Conservation (phyloP, 1,140 invertebrate genomes). For the Neodiprion pinetum region DNA sequence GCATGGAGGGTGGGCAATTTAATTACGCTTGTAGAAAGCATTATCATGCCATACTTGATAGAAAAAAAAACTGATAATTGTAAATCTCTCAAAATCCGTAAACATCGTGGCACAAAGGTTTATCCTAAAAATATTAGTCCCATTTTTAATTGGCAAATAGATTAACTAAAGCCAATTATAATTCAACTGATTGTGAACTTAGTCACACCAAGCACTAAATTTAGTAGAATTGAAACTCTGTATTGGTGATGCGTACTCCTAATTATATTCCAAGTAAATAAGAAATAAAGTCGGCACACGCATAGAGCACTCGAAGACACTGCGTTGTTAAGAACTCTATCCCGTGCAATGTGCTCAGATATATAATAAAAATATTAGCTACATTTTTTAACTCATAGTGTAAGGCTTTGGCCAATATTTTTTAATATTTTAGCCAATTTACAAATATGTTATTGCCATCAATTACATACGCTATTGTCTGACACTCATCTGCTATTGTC, state of each 20-base stretch:
- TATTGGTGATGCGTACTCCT: background rate
- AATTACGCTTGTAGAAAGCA: constrained; percentile 1
- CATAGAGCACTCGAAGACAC: too few relatives aligned
- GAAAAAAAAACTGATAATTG: too few relatives aligned
- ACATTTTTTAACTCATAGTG: too few relatives aligned
- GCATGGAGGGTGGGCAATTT: background rate
- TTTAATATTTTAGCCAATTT: background rate
- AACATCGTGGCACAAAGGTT: background rate
- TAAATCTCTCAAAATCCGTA: background rate
- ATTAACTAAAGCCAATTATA: background rate
- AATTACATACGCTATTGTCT: background rate
- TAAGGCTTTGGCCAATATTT: too few relatives aligned
- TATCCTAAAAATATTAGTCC: too few relatives aligned
- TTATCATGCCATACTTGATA: background rate
- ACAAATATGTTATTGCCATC: constrained; percentile 2
- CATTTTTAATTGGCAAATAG: too few relatives aligned
- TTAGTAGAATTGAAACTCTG: background rate
- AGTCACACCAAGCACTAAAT: background rate
- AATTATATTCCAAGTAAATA: too few relatives aligned
- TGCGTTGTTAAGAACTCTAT: too few relatives aligned
- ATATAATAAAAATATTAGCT: too few relatives aligned
- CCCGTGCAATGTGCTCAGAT: too few relatives aligned
- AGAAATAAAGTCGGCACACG: too few relatives aligned
- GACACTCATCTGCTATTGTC: background rate
- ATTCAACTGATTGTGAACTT: background rate